Evolutionary conservation across 2,888 invertebrate species (phyloP).

Genomic region (Peribatodes rhomboidaria): DNA sequence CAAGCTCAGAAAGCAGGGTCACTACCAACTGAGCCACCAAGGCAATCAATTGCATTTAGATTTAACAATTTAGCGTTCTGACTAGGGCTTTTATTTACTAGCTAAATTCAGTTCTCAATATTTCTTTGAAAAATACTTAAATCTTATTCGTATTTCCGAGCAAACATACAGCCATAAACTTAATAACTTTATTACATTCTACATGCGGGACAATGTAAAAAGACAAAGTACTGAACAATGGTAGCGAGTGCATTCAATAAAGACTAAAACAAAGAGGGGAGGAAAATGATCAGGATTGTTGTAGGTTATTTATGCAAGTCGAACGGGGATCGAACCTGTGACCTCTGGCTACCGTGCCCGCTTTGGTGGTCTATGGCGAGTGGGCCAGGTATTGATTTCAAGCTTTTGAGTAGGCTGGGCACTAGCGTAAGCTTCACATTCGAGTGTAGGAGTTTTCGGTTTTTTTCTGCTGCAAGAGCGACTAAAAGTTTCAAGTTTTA

Average conservation of each 20-base stretch:
- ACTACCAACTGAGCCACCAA: too few relatives aligned
- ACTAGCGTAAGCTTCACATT: too few relatives aligned
- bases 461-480: too few relatives aligned
- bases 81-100: too few relatives aligned
- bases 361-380: slow-evolving; percentile 67
- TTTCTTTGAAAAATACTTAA: background rate
- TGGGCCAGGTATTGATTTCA: background rate
- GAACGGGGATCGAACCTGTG: slow-evolving; percentile 67
- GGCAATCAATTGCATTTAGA: too few relatives aligned
- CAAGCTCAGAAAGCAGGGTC: too few relatives aligned
- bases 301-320: slow-evolving; percentile 77
- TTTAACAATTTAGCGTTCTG: too few relatives aligned
- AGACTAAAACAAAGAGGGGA: slow-evolving; percentile 65
- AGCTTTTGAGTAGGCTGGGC: too few relatives aligned
- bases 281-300: slow-evolving; percentile 76
- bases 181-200: slow-evolving; percentile 51
- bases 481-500: too few relatives aligned
- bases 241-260: slow-evolving; percentile 74
- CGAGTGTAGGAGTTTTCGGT: too few relatives aligned
- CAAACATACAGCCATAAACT: slow-evolving; percentile 38
- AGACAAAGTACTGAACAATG: slow-evolving; percentile 67
- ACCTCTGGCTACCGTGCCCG: slow-evolving; percentile 78
- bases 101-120: too few relatives aligned
- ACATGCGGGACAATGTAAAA: slow-evolving; percentile 49
- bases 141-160: background rate